phyloP scores from a whole-genome alignment of 2,113 vertebrate species.

The Phylloscopus whistleri region DNA sequence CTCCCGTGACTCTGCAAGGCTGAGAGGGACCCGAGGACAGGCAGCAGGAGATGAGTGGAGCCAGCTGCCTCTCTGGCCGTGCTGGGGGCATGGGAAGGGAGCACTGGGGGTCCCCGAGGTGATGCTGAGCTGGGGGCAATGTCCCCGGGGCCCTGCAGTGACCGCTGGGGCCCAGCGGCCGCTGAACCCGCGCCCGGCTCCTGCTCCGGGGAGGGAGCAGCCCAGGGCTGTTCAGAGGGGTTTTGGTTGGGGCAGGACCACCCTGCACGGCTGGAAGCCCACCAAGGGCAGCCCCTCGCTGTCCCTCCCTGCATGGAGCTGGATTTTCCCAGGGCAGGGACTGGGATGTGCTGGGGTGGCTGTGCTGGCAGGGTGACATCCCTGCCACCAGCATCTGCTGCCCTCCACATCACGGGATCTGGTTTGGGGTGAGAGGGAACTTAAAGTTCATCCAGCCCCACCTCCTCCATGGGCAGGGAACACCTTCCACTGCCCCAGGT shows the following conservation, averaged over 20 bases:
- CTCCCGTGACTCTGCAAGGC: not conserved
- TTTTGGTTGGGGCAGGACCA: not conserved
- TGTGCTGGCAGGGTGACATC: not conserved
- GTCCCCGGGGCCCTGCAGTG: not conserved
- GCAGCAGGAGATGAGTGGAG: slow-evolving; percentile 17
- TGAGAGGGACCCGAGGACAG: not conserved
- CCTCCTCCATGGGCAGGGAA: not conserved
- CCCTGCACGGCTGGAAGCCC: rapidly evolving
- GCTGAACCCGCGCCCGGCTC: not conserved
- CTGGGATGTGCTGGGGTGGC: rapidly evolving
- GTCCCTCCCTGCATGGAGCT: not conserved
- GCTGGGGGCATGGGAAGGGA: slow-evolving; percentile 31
- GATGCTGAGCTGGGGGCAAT: not conserved
- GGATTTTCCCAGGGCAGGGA: not conserved
- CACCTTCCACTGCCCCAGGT: rapidly evolving
- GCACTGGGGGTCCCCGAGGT: not conserved
- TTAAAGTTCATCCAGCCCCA: not conserved
- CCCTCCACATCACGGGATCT: too few relatives aligned
- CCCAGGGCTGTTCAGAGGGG: not conserved
- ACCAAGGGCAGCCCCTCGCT: rapidly evolving
- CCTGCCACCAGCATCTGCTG: not conserved
- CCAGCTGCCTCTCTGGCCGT: slow-evolving; percentile 5
- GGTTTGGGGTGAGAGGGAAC: not conserved
- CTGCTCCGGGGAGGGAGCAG: not conserved
- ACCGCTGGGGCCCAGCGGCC: not conserved